A percentile compares a stretch with the other conserved stretches of the same genome.
These are phyloP conservation scores for Aix galericulata DNA, from an alignment of 2,113 vertebrate genomes.

Conservation along the genomic window DNA sequence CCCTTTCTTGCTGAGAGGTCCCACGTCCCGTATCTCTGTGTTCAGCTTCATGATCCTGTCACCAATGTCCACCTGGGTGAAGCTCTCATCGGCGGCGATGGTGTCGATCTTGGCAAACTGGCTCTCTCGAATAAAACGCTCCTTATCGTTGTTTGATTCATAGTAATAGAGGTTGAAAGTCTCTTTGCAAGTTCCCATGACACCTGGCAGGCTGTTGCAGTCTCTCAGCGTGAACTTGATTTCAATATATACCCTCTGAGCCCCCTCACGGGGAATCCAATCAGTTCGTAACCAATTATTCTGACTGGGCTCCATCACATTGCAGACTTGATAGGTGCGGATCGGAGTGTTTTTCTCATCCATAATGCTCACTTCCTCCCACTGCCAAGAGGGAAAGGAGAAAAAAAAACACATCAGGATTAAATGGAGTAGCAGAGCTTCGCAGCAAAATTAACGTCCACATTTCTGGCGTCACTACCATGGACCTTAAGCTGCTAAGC, in stretches of 20 bases:
- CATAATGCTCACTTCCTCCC: constrained; percentile 99
- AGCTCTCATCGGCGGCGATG: constrained; percentile 96
- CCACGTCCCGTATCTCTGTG: constrained; percentile 94
- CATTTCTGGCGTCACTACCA: background rate
- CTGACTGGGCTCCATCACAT: constrained; percentile 97
- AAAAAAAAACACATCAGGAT: background rate
- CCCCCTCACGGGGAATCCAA: constrained; percentile 94
- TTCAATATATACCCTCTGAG: constrained; percentile 96
- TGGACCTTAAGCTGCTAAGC: background rate
- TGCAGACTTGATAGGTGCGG: constrained; percentile 98
- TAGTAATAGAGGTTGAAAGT: constrained; percentile 99
- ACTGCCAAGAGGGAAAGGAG: constrained; percentile 77
- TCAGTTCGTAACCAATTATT: constrained; percentile 99
- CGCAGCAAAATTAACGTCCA: background rate
- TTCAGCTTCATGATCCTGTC: constrained; percentile 99
- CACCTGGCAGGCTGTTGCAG: constrained; percentile 97
- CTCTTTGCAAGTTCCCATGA: constrained; percentile 99
- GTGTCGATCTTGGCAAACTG: constrained; percentile 97
- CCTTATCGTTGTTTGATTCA: constrained; percentile 94
- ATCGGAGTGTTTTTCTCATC: constrained; percentile 99
- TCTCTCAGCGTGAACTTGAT: constrained; percentile 98
- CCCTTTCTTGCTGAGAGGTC: constrained; percentile 87
- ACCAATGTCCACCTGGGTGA: constrained; percentile 98
- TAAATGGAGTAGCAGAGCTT: background rate
- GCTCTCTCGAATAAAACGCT: constrained; percentile 92